Conservation (phyloP, 2,797 vertebrate species). For the Myotis vivesi region DNA sequence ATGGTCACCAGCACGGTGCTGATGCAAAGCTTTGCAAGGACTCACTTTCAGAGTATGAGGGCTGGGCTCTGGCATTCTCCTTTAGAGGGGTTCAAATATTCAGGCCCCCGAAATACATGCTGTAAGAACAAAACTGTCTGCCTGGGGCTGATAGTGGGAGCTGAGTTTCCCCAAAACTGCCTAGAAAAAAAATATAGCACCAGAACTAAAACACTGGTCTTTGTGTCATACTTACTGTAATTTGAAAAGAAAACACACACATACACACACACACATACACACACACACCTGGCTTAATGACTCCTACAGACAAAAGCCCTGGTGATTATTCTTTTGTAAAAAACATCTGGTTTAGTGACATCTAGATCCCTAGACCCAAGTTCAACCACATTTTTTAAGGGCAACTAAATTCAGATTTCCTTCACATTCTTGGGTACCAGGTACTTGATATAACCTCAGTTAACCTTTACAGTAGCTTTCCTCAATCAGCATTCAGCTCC, state of each 20-base stretch:
- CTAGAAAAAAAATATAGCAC: neutral
- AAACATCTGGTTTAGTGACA: neutral
- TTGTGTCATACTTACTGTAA: neutral
- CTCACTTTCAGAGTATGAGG: neutral
- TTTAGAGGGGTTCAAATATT: neutral
- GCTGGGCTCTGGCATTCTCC: neutral
- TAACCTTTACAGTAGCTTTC: neutral
- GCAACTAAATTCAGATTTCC: neutral
- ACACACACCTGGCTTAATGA: neutral
- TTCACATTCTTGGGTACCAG: neutral
- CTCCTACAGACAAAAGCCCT: neutral
- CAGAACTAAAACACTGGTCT: neutral
- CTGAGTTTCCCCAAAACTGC: neutral
- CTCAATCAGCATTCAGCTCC: neutral
- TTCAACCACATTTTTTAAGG: neutral
- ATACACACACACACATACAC: neutral
- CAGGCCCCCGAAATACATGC: neutral
- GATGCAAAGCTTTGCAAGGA: neutral
- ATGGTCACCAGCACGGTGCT: neutral
- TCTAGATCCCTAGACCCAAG: neutral
- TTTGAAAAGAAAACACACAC: constrained; percentile 2
- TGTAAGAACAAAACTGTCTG: neutral
- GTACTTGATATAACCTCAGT: neutral
- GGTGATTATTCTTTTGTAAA: neutral
- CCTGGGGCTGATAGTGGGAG: neutral